phyloP scores from a whole-genome alignment of 2,888 invertebrate species.

The Norana najaformis region DNA sequence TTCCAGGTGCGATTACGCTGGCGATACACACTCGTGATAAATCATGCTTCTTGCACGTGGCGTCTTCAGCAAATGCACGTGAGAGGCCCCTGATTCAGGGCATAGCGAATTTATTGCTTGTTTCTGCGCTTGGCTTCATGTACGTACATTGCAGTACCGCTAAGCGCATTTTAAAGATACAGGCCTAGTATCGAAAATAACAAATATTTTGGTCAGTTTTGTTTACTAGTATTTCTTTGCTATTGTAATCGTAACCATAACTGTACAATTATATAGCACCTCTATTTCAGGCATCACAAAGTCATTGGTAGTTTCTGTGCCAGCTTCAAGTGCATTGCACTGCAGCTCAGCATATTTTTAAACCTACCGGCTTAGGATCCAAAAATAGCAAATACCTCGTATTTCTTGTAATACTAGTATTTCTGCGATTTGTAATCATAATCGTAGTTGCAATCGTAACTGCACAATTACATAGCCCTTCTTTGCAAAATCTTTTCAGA shows the following conservation, averaged over 20 bases:
- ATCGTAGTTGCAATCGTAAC: too few relatives aligned
- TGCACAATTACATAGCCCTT: too few relatives aligned
- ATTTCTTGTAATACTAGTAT: too few relatives aligned
- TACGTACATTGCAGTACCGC: neutral
- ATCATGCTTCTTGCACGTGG: slow-evolving; percentile 13
- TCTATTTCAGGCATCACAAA: neutral
- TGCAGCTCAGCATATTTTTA: too few relatives aligned
- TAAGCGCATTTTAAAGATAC: neutral
- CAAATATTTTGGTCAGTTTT: neutral
- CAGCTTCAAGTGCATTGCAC: too few relatives aligned
- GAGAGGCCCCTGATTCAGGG: neutral
- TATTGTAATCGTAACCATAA: neutral
- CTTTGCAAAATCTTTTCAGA: too few relatives aligned
- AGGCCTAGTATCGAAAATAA: neutral
- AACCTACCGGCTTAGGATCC: too few relatives aligned
- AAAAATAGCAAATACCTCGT: too few relatives aligned
- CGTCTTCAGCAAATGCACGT: neutral
- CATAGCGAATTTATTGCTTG: neutral
- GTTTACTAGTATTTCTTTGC: neutral
- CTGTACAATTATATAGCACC: neutral
- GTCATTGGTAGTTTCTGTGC: neutral
- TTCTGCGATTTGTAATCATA: too few relatives aligned
- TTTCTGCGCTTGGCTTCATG: neutral
- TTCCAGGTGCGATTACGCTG: slow-evolving; percentile 13
- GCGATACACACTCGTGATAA: slow-evolving; percentile 13